Base-by-base conservation (phyloP, 1,140 invertebrate species). In the Nephotettix cincticeps region DNA sequence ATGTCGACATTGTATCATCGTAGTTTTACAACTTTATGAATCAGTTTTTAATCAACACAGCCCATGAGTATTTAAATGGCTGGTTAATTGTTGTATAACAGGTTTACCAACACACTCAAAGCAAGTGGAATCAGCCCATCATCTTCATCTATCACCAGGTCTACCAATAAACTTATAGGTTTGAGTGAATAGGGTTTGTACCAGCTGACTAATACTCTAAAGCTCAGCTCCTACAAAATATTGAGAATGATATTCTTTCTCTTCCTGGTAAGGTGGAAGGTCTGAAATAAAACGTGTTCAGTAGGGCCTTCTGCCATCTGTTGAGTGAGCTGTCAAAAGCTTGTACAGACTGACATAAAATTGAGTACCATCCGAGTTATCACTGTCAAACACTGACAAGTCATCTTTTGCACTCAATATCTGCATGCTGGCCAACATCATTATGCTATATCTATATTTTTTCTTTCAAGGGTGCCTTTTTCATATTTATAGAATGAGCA, bases 151-250 rank as follows among this genome's bases (percentile, higher is more conserved):
- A 77, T 80, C 68, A 89, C 84, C 86, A 86, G 90, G 29, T 85
- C 83, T 0, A 85, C 85, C 21, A 91, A 75, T 17, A 83, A 85
- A 17, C 84, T 83, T 78, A 91, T 86, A 36, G 90, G 80, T 72
- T 84, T 82, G 1, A 84, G 78, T 32, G 91, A 80, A 76, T 90
- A 86, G 1, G 88, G 86, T 74, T 91, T 88, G 77, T 89, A 87
- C 88, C 89, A 90, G 1, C 84, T 86, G 45, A 91, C 88, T 80
- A 87, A 88, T 11, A 90, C 87, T 1, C 88, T 89, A 75, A 89
- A 89, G 17, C 89, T 89, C 69, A 91, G 82, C 74, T 90, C 87
- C 84, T 90, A 80, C 1, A 86, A 76, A 14, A 36, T 36, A 6
- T 36, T 36, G 32, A 36, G 32, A 6, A 36, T 36, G 32, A 14